These are phyloP conservation scores for Maconellicoccus hirsutus DNA, from an alignment of 1,140 invertebrate genomes.

Conservation along the genomic window DNA sequence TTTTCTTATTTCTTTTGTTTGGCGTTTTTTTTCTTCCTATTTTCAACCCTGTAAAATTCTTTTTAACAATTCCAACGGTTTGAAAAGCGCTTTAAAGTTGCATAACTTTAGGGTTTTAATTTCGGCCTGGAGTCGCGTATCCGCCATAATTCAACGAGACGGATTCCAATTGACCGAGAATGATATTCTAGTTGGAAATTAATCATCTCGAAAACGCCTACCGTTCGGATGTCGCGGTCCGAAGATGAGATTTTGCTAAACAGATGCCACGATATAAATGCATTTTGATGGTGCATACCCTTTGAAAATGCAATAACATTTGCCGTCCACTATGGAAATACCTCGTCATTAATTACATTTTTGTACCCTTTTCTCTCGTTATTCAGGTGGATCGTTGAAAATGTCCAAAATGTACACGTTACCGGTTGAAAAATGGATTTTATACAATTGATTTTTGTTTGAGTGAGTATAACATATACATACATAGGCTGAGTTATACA, in stretches of 20 bases:
- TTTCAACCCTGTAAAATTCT: neutral
- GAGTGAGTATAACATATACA: neutral
- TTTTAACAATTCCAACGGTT: neutral
- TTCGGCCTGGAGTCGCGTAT: too few relatives aligned
- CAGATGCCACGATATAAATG: neutral
- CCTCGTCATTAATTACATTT: neutral
- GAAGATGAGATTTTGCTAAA: neutral
- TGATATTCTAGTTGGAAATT: neutral
- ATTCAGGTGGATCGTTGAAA: constrained; percentile 3
- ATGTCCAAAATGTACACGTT: neutral
- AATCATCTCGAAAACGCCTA: neutral
- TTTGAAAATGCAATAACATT: neutral
- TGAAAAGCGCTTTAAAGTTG: too few relatives aligned
- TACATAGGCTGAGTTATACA: neutral
- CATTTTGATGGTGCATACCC: neutral
- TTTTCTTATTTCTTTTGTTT: neutral
- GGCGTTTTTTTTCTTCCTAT: neutral
- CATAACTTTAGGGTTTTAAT: too few relatives aligned
- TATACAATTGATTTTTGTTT: neutral
- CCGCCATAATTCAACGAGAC: neutral
- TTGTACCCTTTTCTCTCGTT: neutral
- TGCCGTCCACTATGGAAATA: neutral
- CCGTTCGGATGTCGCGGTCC: too few relatives aligned
- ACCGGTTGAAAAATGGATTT: constrained; percentile 3
- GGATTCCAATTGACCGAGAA: neutral